A percentile compares a stretch with the other conserved stretches of the same genome.
Evolutionary conservation across 30 jellyfish, hydroid and myxozoan genomes (phyloP).

Genomic region (Rhopilema esculentum): DNA sequence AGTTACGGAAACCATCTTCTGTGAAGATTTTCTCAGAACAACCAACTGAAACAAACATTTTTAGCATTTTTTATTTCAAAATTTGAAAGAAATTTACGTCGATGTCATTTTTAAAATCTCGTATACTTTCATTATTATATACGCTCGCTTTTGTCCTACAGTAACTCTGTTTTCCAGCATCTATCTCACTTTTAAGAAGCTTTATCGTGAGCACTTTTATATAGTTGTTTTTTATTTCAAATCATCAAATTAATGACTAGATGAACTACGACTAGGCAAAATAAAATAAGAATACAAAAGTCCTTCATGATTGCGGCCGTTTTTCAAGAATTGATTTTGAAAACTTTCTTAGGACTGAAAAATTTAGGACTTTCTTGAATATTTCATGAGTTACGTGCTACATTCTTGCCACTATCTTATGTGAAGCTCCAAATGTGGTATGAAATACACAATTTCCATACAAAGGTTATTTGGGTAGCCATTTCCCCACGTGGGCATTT

Average conservation of each 20-base stretch:
- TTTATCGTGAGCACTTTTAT: neutral
- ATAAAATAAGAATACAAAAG: neutral
- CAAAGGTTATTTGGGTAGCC: neutral
- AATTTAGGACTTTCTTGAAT: neutral
- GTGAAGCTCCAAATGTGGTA: neutral
- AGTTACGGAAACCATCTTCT: constrained; percentile 47
- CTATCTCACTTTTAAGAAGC: neutral
- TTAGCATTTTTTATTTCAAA: neutral
- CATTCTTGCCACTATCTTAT: neutral
- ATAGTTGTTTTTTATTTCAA: neutral
- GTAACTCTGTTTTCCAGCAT: neutral
- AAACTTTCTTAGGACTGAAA: neutral
- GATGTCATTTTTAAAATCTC: constrained; percentile 1
- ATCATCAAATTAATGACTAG: neutral
- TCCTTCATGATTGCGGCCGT: neutral
- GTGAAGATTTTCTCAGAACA: constrained; percentile 38
- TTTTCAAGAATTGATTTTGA: neutral
- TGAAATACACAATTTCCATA: neutral
- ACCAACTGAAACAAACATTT: constrained; percentile 48
- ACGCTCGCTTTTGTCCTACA: neutral
- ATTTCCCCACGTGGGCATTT: neutral
- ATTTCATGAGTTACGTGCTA: neutral
- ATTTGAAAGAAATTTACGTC: neutral
- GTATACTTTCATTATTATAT: neutral
- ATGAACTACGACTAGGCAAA: neutral